Percentiles rank a stretch among this genome's conserved stretches.
Evolutionary conservation across 2,113 vertebrate genomes (phyloP).

Genomic region (Silurus asotus): DNA sequence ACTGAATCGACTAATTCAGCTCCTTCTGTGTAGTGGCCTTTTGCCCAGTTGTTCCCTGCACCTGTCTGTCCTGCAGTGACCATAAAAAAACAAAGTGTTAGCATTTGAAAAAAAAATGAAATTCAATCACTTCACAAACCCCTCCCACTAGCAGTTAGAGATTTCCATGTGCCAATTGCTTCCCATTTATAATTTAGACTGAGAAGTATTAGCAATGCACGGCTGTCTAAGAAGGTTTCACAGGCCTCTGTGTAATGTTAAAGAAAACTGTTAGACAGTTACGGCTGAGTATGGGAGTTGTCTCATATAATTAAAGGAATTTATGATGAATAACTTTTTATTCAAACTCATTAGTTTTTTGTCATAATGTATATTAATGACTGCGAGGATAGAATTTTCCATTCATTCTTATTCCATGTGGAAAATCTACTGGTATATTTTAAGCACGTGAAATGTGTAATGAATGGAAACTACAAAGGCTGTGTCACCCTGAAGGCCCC

Average conservation of each 20-base stretch:
- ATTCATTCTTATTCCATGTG: not conserved
- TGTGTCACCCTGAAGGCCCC: not conserved
- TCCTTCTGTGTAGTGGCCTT: slow-evolving; percentile 93
- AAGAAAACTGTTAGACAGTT: slow-evolving; percentile 9
- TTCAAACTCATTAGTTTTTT: not conserved
- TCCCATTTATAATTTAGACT: slow-evolving; percentile 35
- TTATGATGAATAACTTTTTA: slow-evolving; percentile 3
- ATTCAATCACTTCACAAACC: slow-evolving; percentile 12
- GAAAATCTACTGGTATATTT: slow-evolving; percentile 8
- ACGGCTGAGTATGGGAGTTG: not conserved
- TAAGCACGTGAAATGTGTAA: slow-evolving; percentile 3
- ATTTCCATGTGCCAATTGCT: slow-evolving; percentile 25
- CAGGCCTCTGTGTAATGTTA: slow-evolving; percentile 11
- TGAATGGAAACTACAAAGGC: not conserved
- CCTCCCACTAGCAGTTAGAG: not conserved
- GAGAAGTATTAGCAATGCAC: slow-evolving; percentile 7
- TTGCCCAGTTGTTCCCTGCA: slow-evolving; percentile 95
- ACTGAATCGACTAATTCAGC: slow-evolving; percentile 89
- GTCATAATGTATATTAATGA: not conserved
- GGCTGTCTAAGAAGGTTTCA: slow-evolving; percentile 7
- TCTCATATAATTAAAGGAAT: not conserved
- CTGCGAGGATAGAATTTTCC: not conserved
- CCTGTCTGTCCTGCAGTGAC: slow-evolving; percentile 86
- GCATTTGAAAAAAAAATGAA: slow-evolving; percentile 30
- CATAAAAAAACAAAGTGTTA: slow-evolving; percentile 42